Percentiles rank a stretch among this genome's conserved stretches.
Evolutionary conservation across 1,140 invertebrate species (phyloP).

Genomic region (Melitaea cinxia): DNA sequence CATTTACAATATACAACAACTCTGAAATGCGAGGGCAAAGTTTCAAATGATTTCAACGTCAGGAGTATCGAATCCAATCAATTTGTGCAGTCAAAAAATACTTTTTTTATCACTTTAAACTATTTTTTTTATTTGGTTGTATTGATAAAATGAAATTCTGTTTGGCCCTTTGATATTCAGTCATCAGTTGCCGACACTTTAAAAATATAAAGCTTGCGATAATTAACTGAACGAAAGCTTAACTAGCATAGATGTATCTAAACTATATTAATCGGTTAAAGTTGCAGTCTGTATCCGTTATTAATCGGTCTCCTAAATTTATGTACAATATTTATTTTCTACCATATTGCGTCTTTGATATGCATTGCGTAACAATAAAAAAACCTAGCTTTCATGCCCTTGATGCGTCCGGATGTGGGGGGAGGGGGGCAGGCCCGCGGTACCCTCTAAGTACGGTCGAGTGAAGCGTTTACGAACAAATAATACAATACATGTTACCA

Average conservation of each 20-base stretch:
- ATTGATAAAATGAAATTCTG: slow-evolving; percentile 62
- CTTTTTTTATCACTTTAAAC: slow-evolving; percentile 47
- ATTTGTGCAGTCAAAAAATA: slow-evolving; percentile 71
- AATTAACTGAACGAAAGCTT: slow-evolving; percentile 76
- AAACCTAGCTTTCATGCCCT: slow-evolving; percentile 79
- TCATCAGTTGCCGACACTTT: slow-evolving; percentile 79
- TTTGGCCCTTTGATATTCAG: slow-evolving; percentile 77
- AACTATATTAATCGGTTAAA: slow-evolving; percentile 75
- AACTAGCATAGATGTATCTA: slow-evolving; percentile 79
- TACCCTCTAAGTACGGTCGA: slow-evolving; percentile 72
- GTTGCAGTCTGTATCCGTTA: slow-evolving; percentile 76
- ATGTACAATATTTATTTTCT: slow-evolving; percentile 82
- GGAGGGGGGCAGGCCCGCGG: slow-evolving; percentile 40
- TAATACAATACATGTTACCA: slow-evolving; percentile 70
- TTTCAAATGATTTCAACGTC: slow-evolving; percentile 55
- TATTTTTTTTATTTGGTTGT: slow-evolving; percentile 48
- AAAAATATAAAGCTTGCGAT: slow-evolving; percentile 78
- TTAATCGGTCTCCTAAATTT: slow-evolving; percentile 70
- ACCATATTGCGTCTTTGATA: slow-evolving; percentile 81
- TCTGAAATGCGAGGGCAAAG: slow-evolving; percentile 77
- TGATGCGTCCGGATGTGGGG: slow-evolving; percentile 60
- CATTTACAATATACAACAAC: slow-evolving; percentile 70
- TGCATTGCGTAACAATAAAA: slow-evolving; percentile 82
- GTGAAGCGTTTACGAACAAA: slow-evolving; percentile 72
- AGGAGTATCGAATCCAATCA: slow-evolving; percentile 52